Percentiles rank a stretch among this genome's conserved stretches.
These are phyloP conservation scores for Cotesia chilonis DNA, from an alignment of 1,140 invertebrate species.

Conservation along the genomic window DNA sequence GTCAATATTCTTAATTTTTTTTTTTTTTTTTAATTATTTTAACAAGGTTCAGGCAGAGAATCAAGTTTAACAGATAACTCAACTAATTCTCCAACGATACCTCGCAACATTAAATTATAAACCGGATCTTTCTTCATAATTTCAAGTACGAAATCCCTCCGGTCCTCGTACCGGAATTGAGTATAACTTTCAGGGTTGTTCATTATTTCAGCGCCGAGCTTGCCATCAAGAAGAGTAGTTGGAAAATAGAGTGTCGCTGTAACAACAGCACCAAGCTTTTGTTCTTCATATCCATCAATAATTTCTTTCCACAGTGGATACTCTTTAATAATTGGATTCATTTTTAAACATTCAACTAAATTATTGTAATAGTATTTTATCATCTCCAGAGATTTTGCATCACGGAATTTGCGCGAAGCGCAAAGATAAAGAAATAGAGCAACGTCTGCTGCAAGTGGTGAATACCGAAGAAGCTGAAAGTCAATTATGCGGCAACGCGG, in stretches of 20 bases:
- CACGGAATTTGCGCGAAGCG: slow-evolving; percentile 50
- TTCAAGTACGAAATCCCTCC: slow-evolving; percentile 41
- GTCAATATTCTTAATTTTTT: not conserved
- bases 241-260: slow-evolving; percentile 53
- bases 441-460: slow-evolving; percentile 65
- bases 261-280: slow-evolving; percentile 51
- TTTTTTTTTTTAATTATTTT: not conserved
- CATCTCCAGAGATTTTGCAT: slow-evolving; percentile 47
- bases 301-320: slow-evolving; percentile 53
- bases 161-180: slow-evolving; percentile 48
- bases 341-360: slow-evolving; percentile 43
- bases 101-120: slow-evolving; percentile 50
- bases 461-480: slow-evolving; percentile 68
- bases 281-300: slow-evolving; percentile 52
- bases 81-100: slow-evolving; percentile 52
- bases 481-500: slow-evolving; percentile 69
- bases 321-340: slow-evolving; percentile 27
- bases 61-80: slow-evolving; percentile 41
- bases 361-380: slow-evolving; percentile 56
- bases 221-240: slow-evolving; percentile 53
- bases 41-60: slow-evolving; percentile 5
- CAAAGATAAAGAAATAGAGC: slow-evolving; percentile 57
- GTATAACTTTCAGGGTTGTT: slow-evolving; percentile 44
- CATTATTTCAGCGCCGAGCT: slow-evolving; percentile 40
- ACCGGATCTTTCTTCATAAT: slow-evolving; percentile 46